phyloP scores from a whole-genome alignment of 2,888 invertebrate species.

The Chymomyza amoena region DNA sequence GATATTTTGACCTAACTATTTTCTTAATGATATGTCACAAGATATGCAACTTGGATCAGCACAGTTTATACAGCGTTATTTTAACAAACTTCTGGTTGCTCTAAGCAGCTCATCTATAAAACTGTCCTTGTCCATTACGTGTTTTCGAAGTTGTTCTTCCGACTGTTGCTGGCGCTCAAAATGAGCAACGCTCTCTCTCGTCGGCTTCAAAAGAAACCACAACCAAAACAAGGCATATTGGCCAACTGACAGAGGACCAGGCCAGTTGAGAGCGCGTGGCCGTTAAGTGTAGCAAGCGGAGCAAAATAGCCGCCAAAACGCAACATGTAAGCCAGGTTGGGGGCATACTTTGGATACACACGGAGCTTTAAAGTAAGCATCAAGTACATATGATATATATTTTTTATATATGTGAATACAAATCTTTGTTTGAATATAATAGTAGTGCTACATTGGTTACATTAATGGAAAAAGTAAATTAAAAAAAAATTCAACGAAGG shows the following conservation, averaged over 20 bases:
- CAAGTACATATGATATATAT: constrained; percentile 10
- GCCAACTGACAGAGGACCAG: neutral
- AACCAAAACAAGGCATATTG: neutral
- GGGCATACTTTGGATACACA: constrained; percentile 37
- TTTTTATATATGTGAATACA: neutral
- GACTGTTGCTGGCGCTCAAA: constrained; percentile 1
- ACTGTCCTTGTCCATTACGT: no score
- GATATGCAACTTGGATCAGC: no score
- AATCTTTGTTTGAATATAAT: neutral
- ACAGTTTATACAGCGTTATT: no score
- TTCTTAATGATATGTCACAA: no score
- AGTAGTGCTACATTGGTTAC: no score
- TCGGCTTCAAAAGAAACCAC: constrained; percentile 26
- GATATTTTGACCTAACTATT: no score
- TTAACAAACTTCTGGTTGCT: no score
- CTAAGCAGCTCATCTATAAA: no score
- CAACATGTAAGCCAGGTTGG: constrained; percentile 41
- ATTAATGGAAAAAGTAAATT: no score
- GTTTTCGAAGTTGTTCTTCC: no score
- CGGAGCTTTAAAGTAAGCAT: constrained; percentile 21
- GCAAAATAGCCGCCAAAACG: constrained; percentile 14
- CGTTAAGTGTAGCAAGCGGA: constrained; percentile 51
- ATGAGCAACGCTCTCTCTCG: neutral
- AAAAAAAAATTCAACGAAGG: no score
- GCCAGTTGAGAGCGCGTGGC: constrained; percentile 62